phyloP scores from a whole-genome alignment of 2,888 invertebrate species.

The Aporophyla nigra region DNA sequence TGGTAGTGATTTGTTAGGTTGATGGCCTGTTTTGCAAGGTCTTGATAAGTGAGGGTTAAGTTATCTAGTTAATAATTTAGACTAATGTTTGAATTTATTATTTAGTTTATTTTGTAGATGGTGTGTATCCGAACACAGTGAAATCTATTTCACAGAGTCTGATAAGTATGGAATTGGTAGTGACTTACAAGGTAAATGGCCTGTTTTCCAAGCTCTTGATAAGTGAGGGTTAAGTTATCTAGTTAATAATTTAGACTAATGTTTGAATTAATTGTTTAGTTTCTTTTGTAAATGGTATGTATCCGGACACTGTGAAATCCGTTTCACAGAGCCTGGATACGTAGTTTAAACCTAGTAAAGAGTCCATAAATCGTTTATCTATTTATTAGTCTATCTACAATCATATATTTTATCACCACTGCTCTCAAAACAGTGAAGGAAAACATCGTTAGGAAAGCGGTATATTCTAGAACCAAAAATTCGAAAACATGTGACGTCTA shows the following conservation, averaged over 20 bases:
- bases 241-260: not conserved
- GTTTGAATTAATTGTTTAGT: not conserved
- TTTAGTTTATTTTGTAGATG: not conserved
- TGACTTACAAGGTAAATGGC: not conserved
- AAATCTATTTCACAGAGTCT: not conserved
- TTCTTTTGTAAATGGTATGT: not conserved
- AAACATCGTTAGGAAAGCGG: too few species aligned
- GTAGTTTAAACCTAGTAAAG: too few species aligned
- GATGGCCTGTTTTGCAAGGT: not conserved
- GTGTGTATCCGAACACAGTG: not conserved
- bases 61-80: conserved; percentile 1
- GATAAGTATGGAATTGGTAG: not conserved
- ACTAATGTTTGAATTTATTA: not conserved
- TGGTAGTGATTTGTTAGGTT: not conserved
- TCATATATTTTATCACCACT: too few species aligned
- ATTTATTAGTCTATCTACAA: too few species aligned
- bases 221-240: not conserved
- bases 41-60: not conserved
- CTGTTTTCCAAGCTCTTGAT: not conserved
- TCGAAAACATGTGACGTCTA: too few species aligned
- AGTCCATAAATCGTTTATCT: too few species aligned
- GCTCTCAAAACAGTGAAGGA: too few species aligned
- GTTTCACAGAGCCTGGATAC: too few species aligned
- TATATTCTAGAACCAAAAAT: too few species aligned
- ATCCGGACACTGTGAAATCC: not conserved